Evolutionary conservation across 2,113 vertebrate genomes (phyloP), one percentile per base, ranked within the genome.

Genomic region (Hemichromis elongatus): DNA sequence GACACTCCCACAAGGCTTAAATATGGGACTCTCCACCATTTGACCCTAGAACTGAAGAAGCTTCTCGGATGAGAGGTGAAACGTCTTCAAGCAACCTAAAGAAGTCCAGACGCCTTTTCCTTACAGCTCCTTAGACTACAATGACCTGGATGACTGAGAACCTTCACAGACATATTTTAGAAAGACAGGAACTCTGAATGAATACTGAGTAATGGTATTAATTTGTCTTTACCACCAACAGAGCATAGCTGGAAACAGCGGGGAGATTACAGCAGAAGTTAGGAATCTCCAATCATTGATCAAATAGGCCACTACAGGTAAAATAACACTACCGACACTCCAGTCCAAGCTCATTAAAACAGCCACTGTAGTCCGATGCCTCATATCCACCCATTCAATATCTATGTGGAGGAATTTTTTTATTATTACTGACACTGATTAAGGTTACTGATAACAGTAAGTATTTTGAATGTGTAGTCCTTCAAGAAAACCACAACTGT

Each of bases 351-450:
- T 95, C 16, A 93, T 33, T 11, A 95, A 42, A 59, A 94, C 77
- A 1, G 55, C 82, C 18, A 90, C 86, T 12, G 54, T 5, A 2
- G 93, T 92, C 10, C 94, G 90, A 88, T 93, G 94, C 56, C 90
- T 87, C n/a, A 95, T 92, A 79, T 94, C 94, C 52, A 93, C 89
- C 95, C 95, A 96, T 80, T 95, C 95, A 42, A 95, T 59, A 55
- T 80, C 94, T 95, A 12, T 14, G 21, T 56, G 24, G 5, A 86
- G 4, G 16, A 52, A 47, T 68, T 18, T n/a, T 77, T 10, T 56
- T 10, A 45, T 21, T 63, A 63, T 50, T 63, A 61, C 4, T 33
- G n/a, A 28, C 12, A 16, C 2, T 50, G 26, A 59, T 21, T 79
- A 9, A 45, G 11, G 18, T 42, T 50, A 30, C 26, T 75, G 68